These are phyloP conservation scores for Drosophila parthenogenetica DNA, from an alignment of 2,888 invertebrate genomes.

Conservation along the genomic window DNA sequence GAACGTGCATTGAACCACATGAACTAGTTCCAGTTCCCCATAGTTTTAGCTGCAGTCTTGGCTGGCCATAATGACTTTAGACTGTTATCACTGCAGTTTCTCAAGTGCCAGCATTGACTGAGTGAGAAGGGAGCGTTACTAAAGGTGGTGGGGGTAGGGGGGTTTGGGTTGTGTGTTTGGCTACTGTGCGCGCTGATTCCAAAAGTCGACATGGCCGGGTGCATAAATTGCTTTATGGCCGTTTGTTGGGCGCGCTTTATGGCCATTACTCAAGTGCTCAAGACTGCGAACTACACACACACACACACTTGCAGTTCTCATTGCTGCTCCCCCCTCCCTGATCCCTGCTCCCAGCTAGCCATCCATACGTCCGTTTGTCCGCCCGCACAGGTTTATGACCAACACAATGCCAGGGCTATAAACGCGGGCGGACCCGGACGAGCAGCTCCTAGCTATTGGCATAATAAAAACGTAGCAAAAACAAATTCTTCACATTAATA, in stretches of 20 bases:
- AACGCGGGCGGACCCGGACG: conserved; percentile 56
- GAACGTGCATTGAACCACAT: conserved; percentile 43
- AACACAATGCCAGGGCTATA: conserved; percentile 72
- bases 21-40: conserved; percentile 40
- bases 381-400: conserved; percentile 62
- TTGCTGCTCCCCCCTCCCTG: conserved; percentile 23
- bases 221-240: conserved; percentile 80
- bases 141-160: not conserved
- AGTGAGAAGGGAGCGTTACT: not conserved
- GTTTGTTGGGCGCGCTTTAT: conserved; percentile 74
- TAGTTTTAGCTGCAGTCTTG: conserved; percentile 4
- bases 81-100: conserved; percentile 74
- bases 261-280: conserved; percentile 80
- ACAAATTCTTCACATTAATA: conserved; percentile 49
- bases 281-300: conserved; percentile 45
- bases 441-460: conserved; percentile 69
- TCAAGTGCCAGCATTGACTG: conserved; percentile 51
- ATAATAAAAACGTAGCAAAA: conserved; percentile 74
- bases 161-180: conserved; percentile 38
- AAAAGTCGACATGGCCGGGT: conserved; percentile 69
- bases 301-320: conserved; percentile 19
- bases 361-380: not conserved
- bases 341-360: not conserved
- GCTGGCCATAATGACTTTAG: conserved; percentile 14
- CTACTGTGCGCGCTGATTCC: conserved; percentile 77